Base-by-base conservation (phyloP, 2,888 invertebrate species). In the Acholoe squamosa region DNA sequence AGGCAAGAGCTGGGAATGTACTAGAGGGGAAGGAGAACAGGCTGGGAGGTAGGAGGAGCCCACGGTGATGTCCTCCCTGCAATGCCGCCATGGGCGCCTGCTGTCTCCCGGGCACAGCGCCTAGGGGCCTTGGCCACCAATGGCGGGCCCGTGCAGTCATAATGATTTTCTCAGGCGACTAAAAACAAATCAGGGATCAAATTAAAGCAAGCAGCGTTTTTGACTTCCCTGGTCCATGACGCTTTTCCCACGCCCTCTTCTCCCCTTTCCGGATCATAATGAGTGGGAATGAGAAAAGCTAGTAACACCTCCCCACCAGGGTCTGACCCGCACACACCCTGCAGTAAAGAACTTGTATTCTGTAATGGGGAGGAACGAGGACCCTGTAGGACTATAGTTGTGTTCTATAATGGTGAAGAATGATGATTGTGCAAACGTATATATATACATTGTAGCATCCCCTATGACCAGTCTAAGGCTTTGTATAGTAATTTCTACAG, bases 31-130 rank as follows among this genome's bases (percentile, higher is more conserved):
- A 19, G 61, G 43, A 43, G 43, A 10, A 61, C 61, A 61, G 61
- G 5, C 61, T 12, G 61, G 61, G 22, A 7, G 71, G n/a, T n/a
- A 16, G n/a, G 16, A 67, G 67, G 67, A 5, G 71, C 71, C 71
- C 61, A 61, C 61, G 7, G 43, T 61, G 22, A 12, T 19, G 1
- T 19, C 61, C 61, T n/a, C 10, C n/a, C 61, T 3, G 19, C 19
- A 61, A 5, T 61, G 14, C 61, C 61, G 61, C 61, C n/a, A 19
- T 61, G 22, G 22, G 19, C 61, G 19, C 61, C 61, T n/a, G n/a
- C 61, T n/a, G 71, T 16, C 71, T n/a, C 71, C 71, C 71, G 28
- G 71, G 28, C 71, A 22, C 71, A 71, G 31, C 71, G 61, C 71
- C 71, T 14, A 10, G 43, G 71, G 71, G 71, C 71, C 16, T 14